These are phyloP conservation scores for Leptinotarsa texana DNA, from an alignment of 1,140 invertebrate genomes.

Conservation along the genomic window DNA sequence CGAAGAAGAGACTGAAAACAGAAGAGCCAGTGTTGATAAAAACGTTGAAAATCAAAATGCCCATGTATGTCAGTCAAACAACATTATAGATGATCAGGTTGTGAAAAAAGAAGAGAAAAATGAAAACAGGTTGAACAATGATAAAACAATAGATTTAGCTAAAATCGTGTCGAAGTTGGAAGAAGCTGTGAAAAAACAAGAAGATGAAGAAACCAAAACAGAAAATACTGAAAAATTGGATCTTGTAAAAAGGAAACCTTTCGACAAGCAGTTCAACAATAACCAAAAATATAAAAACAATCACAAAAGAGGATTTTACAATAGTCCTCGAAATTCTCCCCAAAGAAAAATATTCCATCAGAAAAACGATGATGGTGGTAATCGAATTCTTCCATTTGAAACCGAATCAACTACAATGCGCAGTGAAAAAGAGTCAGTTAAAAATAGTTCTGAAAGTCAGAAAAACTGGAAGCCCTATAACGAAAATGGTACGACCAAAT, in stretches of 20 bases:
- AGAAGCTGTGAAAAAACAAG: conserved; percentile 52
- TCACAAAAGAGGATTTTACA: conserved; percentile 14
- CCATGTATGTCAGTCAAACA: conserved; percentile 9
- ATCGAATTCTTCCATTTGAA: too few species aligned
- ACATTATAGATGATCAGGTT: background rate
- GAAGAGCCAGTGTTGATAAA: conserved; percentile 15
- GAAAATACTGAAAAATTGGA: background rate
- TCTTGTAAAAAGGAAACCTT: background rate
- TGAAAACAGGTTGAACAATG: background rate
- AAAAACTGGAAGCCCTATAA: background rate
- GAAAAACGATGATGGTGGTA: background rate
- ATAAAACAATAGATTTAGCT: conserved; percentile 50
- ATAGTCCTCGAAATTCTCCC: conserved; percentile 19
- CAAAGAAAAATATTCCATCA: conserved; percentile 20
- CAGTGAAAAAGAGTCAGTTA: background rate
- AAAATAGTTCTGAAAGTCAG: background rate
- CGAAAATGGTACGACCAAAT: background rate
- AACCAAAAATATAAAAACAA: conserved; percentile 23
- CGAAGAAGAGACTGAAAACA: conserved; percentile 9
- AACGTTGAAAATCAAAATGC: conserved; percentile 26
- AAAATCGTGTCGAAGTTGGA: conserved; percentile 53
- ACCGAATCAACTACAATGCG: background rate
- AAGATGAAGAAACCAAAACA: conserved; percentile 27
- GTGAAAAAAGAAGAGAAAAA: background rate
- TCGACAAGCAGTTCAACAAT: background rate